phyloP scores from a whole-genome alignment of 2,113 vertebrate genomes.

The Tympanuchus pallidicinctus region DNA sequence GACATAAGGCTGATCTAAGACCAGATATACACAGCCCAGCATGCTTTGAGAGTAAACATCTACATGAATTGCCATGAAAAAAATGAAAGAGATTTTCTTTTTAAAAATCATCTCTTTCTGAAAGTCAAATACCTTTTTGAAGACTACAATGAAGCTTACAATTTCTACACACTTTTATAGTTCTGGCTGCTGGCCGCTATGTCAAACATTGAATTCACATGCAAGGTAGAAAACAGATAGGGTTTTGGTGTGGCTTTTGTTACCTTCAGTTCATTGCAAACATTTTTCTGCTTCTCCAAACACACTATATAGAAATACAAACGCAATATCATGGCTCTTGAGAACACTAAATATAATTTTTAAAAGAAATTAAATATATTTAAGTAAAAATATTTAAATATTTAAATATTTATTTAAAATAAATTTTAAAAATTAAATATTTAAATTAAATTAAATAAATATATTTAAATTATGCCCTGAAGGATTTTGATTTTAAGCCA shows the following conservation, averaged over 20 bases:
- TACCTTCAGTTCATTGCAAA: background rate
- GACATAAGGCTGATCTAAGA: background rate
- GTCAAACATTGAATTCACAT: background rate
- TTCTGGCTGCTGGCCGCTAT: background rate
- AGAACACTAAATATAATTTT: background rate
- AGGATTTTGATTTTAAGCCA: background rate
- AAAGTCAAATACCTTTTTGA: background rate
- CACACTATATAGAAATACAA: background rate
- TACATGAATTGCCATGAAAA: background rate
- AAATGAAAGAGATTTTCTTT: background rate
- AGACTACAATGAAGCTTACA: background rate
- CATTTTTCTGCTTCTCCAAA: background rate
- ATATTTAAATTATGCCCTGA: background rate
- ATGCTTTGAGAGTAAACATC: background rate
- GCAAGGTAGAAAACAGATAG: background rate
- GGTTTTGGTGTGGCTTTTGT: background rate
- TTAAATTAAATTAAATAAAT: too few species aligned
- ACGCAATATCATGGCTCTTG: background rate
- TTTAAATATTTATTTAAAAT: too few species aligned
- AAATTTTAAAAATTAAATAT: too few species aligned
- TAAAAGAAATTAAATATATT: background rate
- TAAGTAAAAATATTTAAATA: too few species aligned
- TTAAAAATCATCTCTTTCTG: background rate
- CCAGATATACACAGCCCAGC: fast-evolving
- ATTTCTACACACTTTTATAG: background rate